A percentile compares a stretch with the other conserved stretches of the same genome.
phyloP scores from a whole-genome alignment of 1,140 invertebrate species.

The Eubasilissa regina region DNA sequence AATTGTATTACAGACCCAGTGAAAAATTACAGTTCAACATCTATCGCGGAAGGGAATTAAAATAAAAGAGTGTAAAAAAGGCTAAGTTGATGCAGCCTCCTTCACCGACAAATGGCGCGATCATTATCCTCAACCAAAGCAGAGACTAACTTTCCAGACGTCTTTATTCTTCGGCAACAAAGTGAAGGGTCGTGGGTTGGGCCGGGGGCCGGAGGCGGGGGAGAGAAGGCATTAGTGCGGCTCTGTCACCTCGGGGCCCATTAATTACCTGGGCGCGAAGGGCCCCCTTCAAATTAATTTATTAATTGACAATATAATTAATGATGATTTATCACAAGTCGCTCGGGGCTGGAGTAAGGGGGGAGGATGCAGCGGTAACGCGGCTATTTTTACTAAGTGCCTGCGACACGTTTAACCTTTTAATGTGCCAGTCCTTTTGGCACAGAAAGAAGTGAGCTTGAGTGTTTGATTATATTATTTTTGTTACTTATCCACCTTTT shows the following conservation, averaged over 20 bases:
- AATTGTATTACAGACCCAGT: no score
- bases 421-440: conserved; percentile 5
- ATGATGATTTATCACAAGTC: conserved; percentile 59
- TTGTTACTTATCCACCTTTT: no score
- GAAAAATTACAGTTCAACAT: no score
- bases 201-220: no score
- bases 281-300: conserved; percentile 58
- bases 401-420: conserved; percentile 39
- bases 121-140: background rate
- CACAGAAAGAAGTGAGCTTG: no score
- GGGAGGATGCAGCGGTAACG: background rate
- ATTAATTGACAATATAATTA: conserved; percentile 61
- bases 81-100: no score
- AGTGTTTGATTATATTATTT: no score
- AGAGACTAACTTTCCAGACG: conserved; percentile 24
- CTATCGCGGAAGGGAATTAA: no score
- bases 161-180: conserved; percentile 6
- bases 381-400: conserved; percentile 31
- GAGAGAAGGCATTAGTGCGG: conserved; percentile 14
- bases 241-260: conserved; percentile 46
- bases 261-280: conserved; percentile 55
- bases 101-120: background rate
- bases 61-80: no score
- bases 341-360: conserved; percentile 1
- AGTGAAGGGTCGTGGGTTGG: background rate